Percentiles rank a stretch among this genome's conserved stretches.
These are phyloP conservation scores for Streptopelia turtur DNA, from an alignment of 2,797 vertebrate genomes.

Conservation along the genomic window DNA sequence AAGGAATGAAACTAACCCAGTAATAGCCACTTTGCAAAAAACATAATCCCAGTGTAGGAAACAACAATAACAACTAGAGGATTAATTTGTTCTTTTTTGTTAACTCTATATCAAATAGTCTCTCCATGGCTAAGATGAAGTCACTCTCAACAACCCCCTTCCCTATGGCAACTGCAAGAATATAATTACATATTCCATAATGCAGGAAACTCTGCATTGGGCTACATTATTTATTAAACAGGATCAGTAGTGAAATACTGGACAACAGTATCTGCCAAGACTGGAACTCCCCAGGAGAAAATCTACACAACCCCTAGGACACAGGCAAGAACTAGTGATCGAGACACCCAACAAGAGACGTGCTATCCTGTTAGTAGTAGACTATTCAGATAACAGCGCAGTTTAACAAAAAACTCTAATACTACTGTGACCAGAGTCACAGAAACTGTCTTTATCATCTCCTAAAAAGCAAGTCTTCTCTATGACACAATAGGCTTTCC, in stretches of 20 bases:
- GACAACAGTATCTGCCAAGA: background rate
- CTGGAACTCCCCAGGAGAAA: fast-evolving
- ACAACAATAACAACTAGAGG: background rate
- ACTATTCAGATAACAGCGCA: background rate
- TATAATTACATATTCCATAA: background rate
- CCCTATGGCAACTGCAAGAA: background rate
- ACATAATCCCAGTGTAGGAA: background rate
- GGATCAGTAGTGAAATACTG: background rate
- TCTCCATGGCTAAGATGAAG: background rate
- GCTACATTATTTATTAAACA: background rate
- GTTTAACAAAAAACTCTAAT: background rate
- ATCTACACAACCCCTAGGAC: background rate
- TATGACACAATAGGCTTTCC: background rate
- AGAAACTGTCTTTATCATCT: background rate
- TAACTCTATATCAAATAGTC: background rate
- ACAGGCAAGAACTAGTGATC: background rate
- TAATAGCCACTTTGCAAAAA: background rate
- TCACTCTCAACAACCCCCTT: background rate
- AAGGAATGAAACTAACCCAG: background rate
- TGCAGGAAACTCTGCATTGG: background rate
- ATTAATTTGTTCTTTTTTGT: background rate
- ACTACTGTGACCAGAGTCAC: background rate
- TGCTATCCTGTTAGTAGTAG: fast-evolving
- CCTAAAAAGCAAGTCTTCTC: background rate
- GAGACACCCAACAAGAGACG: background rate